Conservation (phyloP, 2,888 invertebrate genomes). For the Eupelmus urozonus region DNA sequence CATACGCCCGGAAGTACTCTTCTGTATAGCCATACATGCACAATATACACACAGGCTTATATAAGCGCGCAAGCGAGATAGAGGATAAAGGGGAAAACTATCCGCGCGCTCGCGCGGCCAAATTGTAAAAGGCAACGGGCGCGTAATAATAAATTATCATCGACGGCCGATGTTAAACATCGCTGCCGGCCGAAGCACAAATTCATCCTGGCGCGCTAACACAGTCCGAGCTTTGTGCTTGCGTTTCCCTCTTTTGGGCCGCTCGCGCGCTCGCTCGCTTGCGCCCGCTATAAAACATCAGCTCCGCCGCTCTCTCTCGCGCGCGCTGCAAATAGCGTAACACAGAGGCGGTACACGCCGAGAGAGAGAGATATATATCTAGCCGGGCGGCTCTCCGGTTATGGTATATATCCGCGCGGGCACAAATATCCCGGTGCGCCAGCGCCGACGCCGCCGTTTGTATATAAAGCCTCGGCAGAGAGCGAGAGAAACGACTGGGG, state of each 20-base stretch:
- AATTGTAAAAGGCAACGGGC: conserved; percentile 73
- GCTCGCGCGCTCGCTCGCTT: too few species aligned
- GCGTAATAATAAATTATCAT: conserved; percentile 74
- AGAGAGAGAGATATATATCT: too few species aligned
- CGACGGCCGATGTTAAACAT: conserved; percentile 70
- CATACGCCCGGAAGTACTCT: too few species aligned
- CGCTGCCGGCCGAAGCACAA: conserved; percentile 1
- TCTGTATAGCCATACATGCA: not conserved
- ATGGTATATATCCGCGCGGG: conserved; percentile 13
- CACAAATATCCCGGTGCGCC: not conserved
- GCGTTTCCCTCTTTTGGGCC: not conserved
- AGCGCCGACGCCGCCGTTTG: not conserved
- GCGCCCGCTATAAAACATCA: too few species aligned
- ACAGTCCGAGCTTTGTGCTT: not conserved
- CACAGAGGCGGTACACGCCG: too few species aligned
- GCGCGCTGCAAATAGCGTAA: too few species aligned
- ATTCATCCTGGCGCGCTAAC: conserved; percentile 48
- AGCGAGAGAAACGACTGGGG: not conserved
- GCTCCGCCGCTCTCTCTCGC: too few species aligned
- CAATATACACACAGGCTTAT: not conserved
- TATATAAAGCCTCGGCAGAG: too few species aligned
- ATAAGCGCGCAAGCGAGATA: too few species aligned
- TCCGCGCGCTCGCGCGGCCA: conserved; percentile 61
- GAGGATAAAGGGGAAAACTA: not conserved
- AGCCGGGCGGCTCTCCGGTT: too few species aligned